phyloP scores from a whole-genome alignment of 2,797 vertebrate genomes.

The Myotis planiceps region DNA sequence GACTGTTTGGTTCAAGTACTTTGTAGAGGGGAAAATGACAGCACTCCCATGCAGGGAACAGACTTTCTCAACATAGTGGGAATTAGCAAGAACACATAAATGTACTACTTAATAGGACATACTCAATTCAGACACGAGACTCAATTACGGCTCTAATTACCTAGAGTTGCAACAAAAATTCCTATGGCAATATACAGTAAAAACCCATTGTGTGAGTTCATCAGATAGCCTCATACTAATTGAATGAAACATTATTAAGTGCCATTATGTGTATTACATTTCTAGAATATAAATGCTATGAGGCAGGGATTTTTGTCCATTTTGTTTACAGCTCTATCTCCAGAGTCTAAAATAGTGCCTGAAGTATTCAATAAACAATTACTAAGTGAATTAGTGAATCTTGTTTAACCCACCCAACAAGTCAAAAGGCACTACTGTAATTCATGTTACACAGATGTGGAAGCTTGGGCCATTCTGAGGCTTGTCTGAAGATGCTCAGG shows the following conservation, averaged over 20 bases:
- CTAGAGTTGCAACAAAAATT: background rate
- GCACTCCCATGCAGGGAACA: background rate
- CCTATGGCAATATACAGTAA: background rate
- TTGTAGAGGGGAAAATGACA: background rate
- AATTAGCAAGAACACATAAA: slow-evolving; percentile 43
- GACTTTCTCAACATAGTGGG: slow-evolving; percentile 28
- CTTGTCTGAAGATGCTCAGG: background rate
- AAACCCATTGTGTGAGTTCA: background rate
- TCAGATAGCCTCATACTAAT: background rate
- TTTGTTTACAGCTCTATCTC: background rate
- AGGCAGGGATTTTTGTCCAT: background rate
- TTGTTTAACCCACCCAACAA: background rate
- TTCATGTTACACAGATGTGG: slow-evolving; percentile 21
- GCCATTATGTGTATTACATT: background rate
- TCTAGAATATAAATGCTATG: background rate
- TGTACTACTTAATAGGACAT: slow-evolving; percentile 46
- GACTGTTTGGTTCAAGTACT: background rate
- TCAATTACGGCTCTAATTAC: background rate
- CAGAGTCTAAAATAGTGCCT: slow-evolving; percentile 2
- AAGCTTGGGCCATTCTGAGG: background rate
- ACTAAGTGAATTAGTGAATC: background rate
- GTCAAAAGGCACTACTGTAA: background rate
- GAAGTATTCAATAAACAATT: background rate
- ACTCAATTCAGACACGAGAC: background rate
- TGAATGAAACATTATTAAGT: background rate